phyloP scores from a whole-genome alignment of 2,888 invertebrate genomes.

The Dimorphilus gyrociliatus region DNA sequence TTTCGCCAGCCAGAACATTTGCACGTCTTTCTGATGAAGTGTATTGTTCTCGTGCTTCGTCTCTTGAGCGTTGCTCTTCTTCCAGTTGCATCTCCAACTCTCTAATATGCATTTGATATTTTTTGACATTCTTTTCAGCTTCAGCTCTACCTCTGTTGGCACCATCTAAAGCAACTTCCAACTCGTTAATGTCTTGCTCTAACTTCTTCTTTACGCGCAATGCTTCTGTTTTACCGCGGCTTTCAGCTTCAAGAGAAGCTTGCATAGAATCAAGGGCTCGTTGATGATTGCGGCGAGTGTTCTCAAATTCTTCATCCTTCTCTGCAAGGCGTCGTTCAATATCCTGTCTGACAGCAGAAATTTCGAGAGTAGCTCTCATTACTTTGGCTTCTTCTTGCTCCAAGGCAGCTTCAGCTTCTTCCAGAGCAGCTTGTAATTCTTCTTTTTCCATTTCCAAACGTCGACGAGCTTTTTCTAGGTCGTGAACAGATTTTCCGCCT shows the following conservation, averaged over 20 bases:
- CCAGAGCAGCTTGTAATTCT: constrained; percentile 92
- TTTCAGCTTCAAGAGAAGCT: constrained; percentile 94
- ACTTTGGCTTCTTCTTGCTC: constrained; percentile 98
- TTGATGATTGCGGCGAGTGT: constrained; percentile 91
- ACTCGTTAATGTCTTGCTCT: constrained; percentile 97
- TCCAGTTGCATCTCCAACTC: too few species aligned
- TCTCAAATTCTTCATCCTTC: constrained; percentile 99
- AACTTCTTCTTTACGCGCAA: constrained; percentile 99
- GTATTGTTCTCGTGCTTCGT: constrained; percentile 90
- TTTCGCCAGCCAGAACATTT: constrained; percentile 87
- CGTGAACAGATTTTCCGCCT: constrained; percentile 97
- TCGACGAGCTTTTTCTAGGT: constrained; percentile 94
- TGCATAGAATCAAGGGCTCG: constrained; percentile 98
- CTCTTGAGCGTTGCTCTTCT: constrained; percentile 91
- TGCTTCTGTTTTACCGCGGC: constrained; percentile 98
- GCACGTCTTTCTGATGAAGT: constrained; percentile 93
- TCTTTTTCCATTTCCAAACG: constrained; percentile 97
- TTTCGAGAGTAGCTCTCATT: constrained; percentile 65
- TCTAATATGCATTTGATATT: too few species aligned
- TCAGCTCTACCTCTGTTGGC: constrained; percentile 96
- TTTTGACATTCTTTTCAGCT: constrained; percentile 95
- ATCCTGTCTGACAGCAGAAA: constrained; percentile 95
- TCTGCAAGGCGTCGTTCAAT: constrained; percentile 98
- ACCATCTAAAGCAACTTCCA: constrained; percentile 94
- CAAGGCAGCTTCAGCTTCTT: constrained; percentile 94